Percentiles rank a stretch among this genome's conserved stretches.
Evolutionary conservation across 2,888 invertebrate species (phyloP).

Genomic region (Mylabris sibirica): DNA sequence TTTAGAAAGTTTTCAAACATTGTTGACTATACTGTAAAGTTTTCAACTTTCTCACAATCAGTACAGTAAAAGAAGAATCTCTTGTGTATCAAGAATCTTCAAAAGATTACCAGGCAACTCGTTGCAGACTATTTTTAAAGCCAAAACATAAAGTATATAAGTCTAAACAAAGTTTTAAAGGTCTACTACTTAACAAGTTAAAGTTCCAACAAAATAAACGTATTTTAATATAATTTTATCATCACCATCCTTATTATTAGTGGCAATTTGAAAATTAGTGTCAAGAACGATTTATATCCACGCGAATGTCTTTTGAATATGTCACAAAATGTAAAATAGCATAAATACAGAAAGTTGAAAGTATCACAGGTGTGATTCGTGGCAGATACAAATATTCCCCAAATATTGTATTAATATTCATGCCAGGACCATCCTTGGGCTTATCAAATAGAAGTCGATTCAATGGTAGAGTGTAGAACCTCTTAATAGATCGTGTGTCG

Average conservation of each 20-base stretch:
- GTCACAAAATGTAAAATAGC: constrained; percentile 32
- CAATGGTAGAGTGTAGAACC: neutral
- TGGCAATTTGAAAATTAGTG: constrained; percentile 26
- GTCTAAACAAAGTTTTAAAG: neutral
- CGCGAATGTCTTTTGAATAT: constrained; percentile 33
- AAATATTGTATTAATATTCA: constrained; percentile 33
- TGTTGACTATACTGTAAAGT: constrained; percentile 35
- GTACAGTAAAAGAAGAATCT: neutral
- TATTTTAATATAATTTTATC: neutral
- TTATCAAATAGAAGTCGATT: constrained; percentile 8
- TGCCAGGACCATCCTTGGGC: constrained; percentile 19
- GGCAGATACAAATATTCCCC: constrained; percentile 17
- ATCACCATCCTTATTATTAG: neutral
- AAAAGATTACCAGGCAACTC: neutral
- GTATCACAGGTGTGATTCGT: constrained; percentile 28
- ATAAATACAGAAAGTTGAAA: constrained; percentile 25
- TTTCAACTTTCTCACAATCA: constrained; percentile 20
- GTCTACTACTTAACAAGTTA: neutral
- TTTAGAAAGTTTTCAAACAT: constrained; percentile 34
- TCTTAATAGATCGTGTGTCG: neutral
- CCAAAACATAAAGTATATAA: neutral
- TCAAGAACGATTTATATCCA: constrained; percentile 26
- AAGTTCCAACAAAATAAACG: neutral
- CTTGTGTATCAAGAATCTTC: neutral
- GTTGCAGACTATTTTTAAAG: neutral